A percentile compares a stretch with the other conserved stretches of the same genome.
These are phyloP conservation scores for Scolopax rusticola DNA, from an alignment of 2,797 vertebrate genomes.

Conservation along the genomic window DNA sequence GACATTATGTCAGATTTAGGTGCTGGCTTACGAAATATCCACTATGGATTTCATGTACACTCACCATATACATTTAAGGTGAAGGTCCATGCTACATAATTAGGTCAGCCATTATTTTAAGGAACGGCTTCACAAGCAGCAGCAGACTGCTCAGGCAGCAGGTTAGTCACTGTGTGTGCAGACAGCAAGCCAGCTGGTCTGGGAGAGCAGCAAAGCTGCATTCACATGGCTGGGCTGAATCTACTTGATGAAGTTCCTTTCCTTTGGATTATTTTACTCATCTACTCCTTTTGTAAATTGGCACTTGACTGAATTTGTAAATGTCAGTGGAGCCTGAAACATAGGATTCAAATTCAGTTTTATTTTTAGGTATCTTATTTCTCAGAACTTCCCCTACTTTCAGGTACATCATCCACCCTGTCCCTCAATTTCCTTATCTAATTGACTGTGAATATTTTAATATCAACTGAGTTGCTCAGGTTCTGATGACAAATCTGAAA, in stretches of 20 bases:
- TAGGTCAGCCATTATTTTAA: slow-evolving; percentile 29
- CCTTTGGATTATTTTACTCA: background rate
- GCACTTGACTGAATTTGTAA: background rate
- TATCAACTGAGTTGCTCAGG: background rate
- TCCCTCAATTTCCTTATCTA: background rate
- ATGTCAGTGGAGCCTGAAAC: background rate
- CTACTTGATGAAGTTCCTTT: background rate
- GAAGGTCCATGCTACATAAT: background rate
- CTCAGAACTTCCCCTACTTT: background rate
- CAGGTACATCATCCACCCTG: background rate
- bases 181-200: background rate
- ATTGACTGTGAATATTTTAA: background rate
- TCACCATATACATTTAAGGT: background rate
- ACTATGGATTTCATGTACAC: background rate
- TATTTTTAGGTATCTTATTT: background rate
- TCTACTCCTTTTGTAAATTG: background rate
- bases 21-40: background rate
- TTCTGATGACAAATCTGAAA: background rate
- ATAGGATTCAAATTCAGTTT: background rate
- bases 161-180: background rate
- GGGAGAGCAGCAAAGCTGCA: background rate
- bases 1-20: background rate
- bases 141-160: background rate
- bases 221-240: background rate
- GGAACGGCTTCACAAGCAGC: background rate